Percentiles rank a stretch among this genome's conserved stretches.
Evolutionary conservation across 2,888 invertebrate species (phyloP).

Genomic region (Byasa hedistus): DNA sequence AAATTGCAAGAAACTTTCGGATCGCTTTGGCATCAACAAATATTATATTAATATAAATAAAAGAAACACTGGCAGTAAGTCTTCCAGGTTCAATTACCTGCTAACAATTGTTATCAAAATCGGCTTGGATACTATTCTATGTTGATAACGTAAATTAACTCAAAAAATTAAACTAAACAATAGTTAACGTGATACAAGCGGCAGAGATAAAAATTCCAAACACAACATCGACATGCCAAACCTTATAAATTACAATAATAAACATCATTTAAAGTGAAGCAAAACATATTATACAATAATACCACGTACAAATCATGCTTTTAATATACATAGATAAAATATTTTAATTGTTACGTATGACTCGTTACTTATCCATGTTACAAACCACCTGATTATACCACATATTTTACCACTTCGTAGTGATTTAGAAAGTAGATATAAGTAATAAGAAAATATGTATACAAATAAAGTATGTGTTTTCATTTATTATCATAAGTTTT

Average conservation of each 20-base stretch:
- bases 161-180: not conserved
- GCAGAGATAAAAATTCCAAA: conserved; percentile 5
- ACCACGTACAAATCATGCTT: not conserved
- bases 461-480: no score
- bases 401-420: not conserved
- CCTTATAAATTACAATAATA: conserved; percentile 8
- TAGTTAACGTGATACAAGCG: not conserved
- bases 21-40: no score
- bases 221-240: conserved; percentile 29
- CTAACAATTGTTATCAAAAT: no score
- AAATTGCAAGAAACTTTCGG: no score
- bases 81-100: no score
- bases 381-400: not conserved
- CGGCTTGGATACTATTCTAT: no score
- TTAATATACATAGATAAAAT: not conserved
- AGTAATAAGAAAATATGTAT: no score
- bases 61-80: no score
- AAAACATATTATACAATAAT: not conserved
- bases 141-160: not conserved
- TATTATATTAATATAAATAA: no score
- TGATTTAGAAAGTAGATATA: not conserved
- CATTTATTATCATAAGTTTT: no score
- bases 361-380: not conserved
- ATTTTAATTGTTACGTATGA: not conserved
- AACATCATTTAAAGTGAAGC: not conserved